Base-by-base conservation (phyloP, 2,888 invertebrate species). In the Matsumyia berberina region DNA sequence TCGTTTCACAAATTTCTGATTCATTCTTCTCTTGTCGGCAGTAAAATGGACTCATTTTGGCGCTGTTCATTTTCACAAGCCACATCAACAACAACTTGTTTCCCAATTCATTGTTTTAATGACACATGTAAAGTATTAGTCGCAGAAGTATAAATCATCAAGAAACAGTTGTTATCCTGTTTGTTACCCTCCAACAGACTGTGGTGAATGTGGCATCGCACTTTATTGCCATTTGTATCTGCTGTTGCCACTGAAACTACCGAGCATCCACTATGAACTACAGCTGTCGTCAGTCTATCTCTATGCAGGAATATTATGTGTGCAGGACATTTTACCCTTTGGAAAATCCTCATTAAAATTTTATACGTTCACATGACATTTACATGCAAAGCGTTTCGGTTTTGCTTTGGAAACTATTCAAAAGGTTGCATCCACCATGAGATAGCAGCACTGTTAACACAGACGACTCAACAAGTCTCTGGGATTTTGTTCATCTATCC, bases 311-410 rank as follows among this genome's bases (percentile, higher is more conserved):
- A 58, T 39, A 60, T 60, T 72, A 62, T 15, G n/a, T 55, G 66
- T 49, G 31, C 35, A 46, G 35, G 42, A 35, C 51, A 53, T 62
- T 39, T 46, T 64, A 77, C 51, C 70, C 70, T 72, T 66, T 51
- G 31, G n/a, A 46, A 67, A 58, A 53, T 70, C 33, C 76, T 76
- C 76, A 82, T 82, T 82, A 82, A 82, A 77, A 66, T 82, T 77
- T 53, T 60, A 82, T 77, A 82, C 37, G 60, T 39, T 77, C 35
- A 51, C 72, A 62, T 77, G 70, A 70, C 70, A 82, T 82, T 77
- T 72, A 66, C 72, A 82, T 77, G 77, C 39, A 82, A 66, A 82
- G 42, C 46, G 66, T 9, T 82, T 77, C 8, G 66, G 60, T 46
- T 60, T 60, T 46, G 57, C 17, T 39, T 12, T 31, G 9, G 57